Conservation (phyloP, 2,113 vertebrate genomes). For the Holacanthus passer region DNA sequence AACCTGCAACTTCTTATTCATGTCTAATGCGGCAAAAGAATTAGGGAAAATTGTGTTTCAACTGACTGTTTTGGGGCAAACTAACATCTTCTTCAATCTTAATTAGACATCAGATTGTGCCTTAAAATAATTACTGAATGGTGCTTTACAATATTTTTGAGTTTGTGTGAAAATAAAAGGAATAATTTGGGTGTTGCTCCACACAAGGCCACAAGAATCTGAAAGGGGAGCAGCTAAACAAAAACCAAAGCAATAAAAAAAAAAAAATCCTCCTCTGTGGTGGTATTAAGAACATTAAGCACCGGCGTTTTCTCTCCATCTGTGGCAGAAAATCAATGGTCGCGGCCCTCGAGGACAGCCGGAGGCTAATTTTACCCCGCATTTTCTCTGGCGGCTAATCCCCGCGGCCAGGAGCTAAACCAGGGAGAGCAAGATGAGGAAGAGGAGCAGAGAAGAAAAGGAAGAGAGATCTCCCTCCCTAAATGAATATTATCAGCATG, state of each 20-base stretch:
- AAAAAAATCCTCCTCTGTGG: slow-evolving; percentile 53
- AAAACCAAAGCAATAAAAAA: slow-evolving; percentile 66
- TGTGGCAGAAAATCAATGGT: slow-evolving; percentile 85
- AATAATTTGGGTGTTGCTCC: slow-evolving; percentile 9
- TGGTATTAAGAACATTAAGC: slow-evolving; percentile 83
- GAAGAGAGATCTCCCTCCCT: slow-evolving; percentile 67
- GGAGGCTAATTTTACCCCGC: slow-evolving; percentile 82
- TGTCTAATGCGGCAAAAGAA: background rate
- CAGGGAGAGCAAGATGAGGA: slow-evolving; percentile 66
- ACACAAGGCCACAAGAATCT: slow-evolving; percentile 12
- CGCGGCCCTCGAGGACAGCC: slow-evolving; percentile 72
- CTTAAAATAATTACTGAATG: background rate
- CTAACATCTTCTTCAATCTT: background rate
- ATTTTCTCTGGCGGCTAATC: slow-evolving; percentile 89
- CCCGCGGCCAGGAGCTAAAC: slow-evolving; percentile 78
- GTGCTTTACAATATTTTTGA: background rate
- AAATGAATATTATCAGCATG: slow-evolving; percentile 88
- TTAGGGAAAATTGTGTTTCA: background rate
- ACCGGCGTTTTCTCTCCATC: slow-evolving; percentile 77
- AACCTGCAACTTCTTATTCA: background rate
- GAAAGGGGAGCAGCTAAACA: slow-evolving; percentile 67
- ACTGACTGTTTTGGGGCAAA: background rate
- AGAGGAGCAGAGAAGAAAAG: slow-evolving; percentile 79
- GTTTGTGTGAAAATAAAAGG: slow-evolving; percentile 18
- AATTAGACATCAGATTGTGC: slow-evolving; percentile 17